These are phyloP conservation scores for Cosmorhoe ocellata DNA, from an alignment of 2,888 invertebrate genomes.

Conservation along the genomic window DNA sequence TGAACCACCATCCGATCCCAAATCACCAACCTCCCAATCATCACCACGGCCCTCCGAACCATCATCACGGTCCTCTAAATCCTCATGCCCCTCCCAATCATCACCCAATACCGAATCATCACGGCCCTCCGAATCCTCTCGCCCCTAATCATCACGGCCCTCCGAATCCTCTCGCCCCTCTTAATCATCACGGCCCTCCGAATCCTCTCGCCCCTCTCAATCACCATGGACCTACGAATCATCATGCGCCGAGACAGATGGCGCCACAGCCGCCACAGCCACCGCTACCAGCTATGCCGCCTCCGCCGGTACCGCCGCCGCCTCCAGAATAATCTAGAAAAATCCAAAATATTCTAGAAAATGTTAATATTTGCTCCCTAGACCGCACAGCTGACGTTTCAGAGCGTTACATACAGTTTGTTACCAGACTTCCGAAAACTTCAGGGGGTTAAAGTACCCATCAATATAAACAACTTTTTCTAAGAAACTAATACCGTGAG, in stretches of 20 bases:
- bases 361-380: too few relatives aligned
- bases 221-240: background rate
- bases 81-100: background rate
- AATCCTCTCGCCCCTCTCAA: background rate
- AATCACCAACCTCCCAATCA: slow-evolving; percentile 24
- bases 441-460: too few relatives aligned
- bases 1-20: too few relatives aligned
- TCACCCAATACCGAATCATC: background rate
- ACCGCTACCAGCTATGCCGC: slow-evolving; percentile 82
- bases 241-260: slow-evolving; percentile 31
- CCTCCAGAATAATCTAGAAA: slow-evolving; percentile 70
- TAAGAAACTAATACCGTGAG: too few relatives aligned
- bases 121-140: too few relatives aligned
- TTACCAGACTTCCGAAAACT: too few relatives aligned
- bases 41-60: slow-evolving; percentile 9
- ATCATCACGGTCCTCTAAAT: background rate
- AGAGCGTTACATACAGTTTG: too few relatives aligned
- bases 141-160: background rate
- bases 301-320: slow-evolving; percentile 84
- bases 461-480: too few relatives aligned
- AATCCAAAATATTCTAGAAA: too few relatives aligned
- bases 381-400: too few relatives aligned
- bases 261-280: slow-evolving; percentile 58
- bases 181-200: background rate
- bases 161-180: background rate